Conservation (phyloP, 2,797 vertebrate genomes). For the Thaleichthys pacificus region DNA sequence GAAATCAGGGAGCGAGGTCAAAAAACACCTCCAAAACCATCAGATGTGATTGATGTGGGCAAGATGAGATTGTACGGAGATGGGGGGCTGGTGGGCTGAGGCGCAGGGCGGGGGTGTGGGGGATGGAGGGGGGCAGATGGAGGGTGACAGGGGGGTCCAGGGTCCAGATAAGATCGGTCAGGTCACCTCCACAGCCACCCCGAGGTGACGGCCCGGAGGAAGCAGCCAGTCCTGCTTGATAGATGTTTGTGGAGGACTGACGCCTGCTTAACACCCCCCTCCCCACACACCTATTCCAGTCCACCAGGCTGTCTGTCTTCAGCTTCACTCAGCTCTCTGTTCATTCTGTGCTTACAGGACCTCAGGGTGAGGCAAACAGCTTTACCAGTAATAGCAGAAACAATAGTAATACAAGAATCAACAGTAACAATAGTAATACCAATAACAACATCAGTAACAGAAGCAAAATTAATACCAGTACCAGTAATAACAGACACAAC, state of each 20-base stretch:
- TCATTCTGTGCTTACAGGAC: background rate
- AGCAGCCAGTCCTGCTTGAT: constrained; percentile 58
- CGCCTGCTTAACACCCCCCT: constrained; percentile 30
- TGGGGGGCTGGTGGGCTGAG: constrained; percentile 22
- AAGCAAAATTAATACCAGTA: too few relatives aligned
- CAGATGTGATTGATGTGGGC: constrained; percentile 48
- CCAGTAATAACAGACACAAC: too few relatives aligned
- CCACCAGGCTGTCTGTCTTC: background rate
- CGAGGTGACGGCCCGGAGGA: constrained; percentile 46
- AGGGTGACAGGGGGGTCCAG: constrained; percentile 30
- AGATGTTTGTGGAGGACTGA: constrained; percentile 60
- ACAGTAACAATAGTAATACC: too few relatives aligned
- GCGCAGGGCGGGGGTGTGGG: constrained; percentile 11
- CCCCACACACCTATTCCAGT: constrained; percentile 19
- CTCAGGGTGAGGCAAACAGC: too few relatives aligned
- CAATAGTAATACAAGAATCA: too few relatives aligned
- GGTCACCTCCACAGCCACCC: constrained; percentile 46
- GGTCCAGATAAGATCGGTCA: constrained; percentile 56
- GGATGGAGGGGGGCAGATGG: background rate
- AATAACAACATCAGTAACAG: too few relatives aligned
- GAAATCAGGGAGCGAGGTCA: constrained; percentile 15
- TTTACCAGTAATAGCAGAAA: too few relatives aligned
- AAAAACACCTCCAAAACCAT: constrained; percentile 20
- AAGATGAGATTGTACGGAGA: constrained; percentile 57
- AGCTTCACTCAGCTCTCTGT: background rate